Evolutionary conservation across 2,797 vertebrate genomes (phyloP).

Genomic region (Pangasius larnaudii): DNA sequence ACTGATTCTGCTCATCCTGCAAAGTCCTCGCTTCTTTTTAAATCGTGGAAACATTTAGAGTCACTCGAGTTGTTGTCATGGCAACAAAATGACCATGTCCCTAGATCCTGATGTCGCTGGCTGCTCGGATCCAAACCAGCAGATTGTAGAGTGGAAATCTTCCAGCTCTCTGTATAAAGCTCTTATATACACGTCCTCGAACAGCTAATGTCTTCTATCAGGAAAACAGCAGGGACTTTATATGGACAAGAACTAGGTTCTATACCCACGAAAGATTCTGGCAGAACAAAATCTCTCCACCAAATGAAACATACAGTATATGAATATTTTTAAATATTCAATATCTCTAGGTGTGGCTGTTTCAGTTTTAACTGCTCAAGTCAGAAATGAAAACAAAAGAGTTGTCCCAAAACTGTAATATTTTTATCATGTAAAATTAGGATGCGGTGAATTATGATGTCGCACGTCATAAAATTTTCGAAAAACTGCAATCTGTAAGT

Average conservation of each 20-base stretch:
- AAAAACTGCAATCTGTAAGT: background rate
- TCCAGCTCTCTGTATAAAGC: background rate
- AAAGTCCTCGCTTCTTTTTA: background rate
- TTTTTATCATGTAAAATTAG: background rate
- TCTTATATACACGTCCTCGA: background rate
- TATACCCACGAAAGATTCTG: background rate
- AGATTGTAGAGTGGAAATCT: background rate
- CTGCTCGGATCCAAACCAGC: background rate
- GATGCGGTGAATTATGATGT: background rate
- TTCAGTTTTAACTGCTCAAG: too few relatives aligned
- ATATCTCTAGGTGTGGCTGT: background rate
- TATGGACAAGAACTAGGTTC: background rate
- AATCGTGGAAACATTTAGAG: background rate
- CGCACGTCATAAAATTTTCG: background rate
- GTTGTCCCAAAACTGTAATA: background rate
- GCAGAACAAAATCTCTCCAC: background rate
- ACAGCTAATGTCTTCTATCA: background rate
- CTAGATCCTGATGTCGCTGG: background rate
- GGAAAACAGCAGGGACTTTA: background rate
- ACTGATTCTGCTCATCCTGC: background rate
- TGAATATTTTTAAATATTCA: background rate
- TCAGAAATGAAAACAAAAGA: background rate
- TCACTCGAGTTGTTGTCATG: background rate
- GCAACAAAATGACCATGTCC: slow-evolving; percentile 4
- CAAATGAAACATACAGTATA: background rate